Evolutionary conservation across 2,113 vertebrate species (phyloP).

Genomic region (Myrmophylax atrothorax): DNA sequence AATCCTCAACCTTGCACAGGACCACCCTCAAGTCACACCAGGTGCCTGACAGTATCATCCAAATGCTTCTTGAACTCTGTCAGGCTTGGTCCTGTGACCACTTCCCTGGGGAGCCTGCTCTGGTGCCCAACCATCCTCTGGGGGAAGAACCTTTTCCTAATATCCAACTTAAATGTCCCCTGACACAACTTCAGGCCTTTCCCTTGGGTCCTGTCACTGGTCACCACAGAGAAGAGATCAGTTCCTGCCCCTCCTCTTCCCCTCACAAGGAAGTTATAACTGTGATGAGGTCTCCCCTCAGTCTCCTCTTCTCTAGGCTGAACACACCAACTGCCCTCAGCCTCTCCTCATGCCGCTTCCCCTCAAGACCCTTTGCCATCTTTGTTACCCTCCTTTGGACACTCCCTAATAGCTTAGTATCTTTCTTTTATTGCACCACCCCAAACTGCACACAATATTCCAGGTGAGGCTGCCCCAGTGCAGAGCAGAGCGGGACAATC

Average conservation of each 20-base stretch:
- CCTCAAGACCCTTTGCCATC: neutral
- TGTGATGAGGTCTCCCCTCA: neutral
- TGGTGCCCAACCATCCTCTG: neutral
- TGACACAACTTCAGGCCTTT: neutral
- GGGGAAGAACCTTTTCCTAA: neutral
- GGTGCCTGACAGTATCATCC: neutral
- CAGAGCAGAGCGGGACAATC: neutral
- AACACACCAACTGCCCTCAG: neutral
- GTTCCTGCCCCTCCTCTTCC: neutral
- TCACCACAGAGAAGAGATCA: neutral
- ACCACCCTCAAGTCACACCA: neutral
- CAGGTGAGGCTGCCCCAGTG: neutral
- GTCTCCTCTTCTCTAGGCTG: neutral
- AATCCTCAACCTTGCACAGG: neutral
- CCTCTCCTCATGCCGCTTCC: neutral
- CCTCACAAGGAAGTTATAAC: neutral
- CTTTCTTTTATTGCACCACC: neutral
- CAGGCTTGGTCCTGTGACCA: neutral
- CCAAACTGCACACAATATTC: neutral
- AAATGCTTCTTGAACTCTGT: neutral
- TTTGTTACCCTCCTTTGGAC: neutral
- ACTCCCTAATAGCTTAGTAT: neutral
- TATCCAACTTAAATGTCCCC: neutral
- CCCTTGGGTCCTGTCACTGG: neutral
- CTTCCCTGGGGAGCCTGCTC: neutral